Conservation (phyloP, 1,140 invertebrate genomes). For the Daktulosphaira vitifoliae region DNA sequence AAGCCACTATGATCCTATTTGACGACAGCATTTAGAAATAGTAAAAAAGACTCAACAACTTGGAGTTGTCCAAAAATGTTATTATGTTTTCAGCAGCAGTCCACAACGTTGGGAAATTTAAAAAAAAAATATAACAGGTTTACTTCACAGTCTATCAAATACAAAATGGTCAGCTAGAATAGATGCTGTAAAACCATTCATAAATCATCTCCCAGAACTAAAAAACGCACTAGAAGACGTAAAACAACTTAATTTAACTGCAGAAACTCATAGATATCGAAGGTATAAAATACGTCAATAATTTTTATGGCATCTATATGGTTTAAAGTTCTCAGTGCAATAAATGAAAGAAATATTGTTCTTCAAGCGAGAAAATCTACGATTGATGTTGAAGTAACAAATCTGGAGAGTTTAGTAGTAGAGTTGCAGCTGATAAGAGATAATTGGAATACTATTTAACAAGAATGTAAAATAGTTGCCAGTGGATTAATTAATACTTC, state of each 20-base stretch:
- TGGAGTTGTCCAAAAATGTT: slow-evolving; percentile 6
- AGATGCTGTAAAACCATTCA: background rate
- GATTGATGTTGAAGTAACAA: background rate
- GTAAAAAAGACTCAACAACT: background rate
- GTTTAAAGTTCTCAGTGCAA: background rate
- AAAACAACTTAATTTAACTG: background rate
- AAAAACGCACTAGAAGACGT: background rate
- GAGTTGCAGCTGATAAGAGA: background rate
- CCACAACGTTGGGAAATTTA: slow-evolving; percentile 3
- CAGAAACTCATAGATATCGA: background rate
- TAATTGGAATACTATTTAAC: background rate
- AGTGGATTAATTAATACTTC: too few relatives aligned
- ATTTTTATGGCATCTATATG: background rate
- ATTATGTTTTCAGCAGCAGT: background rate
- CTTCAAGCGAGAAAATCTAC: background rate
- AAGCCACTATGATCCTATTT: background rate
- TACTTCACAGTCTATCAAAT: background rate
- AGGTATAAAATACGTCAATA: too few relatives aligned
- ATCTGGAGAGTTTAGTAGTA: background rate
- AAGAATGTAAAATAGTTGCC: background rate
- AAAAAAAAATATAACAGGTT: background rate
- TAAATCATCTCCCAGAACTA: background rate
- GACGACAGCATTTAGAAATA: background rate
- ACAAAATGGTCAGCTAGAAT: background rate
- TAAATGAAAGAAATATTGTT: background rate